These are phyloP conservation scores for Pedicia rivosa DNA, from an alignment of 2,888 invertebrate genomes.

Conservation along the genomic window DNA sequence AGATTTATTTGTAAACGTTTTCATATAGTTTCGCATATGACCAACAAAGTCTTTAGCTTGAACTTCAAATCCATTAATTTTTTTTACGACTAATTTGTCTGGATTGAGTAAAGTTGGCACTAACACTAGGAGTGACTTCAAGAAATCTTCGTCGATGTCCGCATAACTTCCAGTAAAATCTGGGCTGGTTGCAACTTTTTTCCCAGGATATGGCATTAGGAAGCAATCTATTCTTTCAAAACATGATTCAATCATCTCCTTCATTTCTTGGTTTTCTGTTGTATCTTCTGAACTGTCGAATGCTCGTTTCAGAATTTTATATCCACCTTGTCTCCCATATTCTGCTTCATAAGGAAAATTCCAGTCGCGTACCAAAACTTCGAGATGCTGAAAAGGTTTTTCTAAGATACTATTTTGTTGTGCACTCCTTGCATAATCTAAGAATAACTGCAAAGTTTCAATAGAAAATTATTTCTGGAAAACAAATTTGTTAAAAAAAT, in stretches of 20 bases:
- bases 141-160: conserved; percentile 7
- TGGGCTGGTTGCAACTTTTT: conserved; percentile 5
- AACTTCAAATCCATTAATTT: conserved; percentile 4
- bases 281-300: neutral
- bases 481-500: neutral
- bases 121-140: conserved; percentile 1
- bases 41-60: conserved; percentile 1
- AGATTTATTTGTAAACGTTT: neutral
- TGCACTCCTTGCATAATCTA: conserved; percentile 7
- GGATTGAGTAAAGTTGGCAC: conserved; percentile 4
- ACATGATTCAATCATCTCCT: conserved; percentile 1
- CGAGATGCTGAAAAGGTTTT: conserved; percentile 8
- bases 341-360: conserved; percentile 5
- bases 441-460: conserved; percentile 5
- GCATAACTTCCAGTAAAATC: conserved; percentile 5
- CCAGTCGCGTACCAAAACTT: conserved; percentile 8
- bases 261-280: neutral
- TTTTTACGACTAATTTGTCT: conserved; percentile 2
- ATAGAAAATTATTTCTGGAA: neutral
- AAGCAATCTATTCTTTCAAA: conserved; percentile 5
- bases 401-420: neutral
- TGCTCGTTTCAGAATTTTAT: neutral
- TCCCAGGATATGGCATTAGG: conserved; percentile 8
- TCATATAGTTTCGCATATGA: neutral
- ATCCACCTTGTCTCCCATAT: neutral